phyloP scores from a whole-genome alignment of 2,888 invertebrate genomes.

The Epinotia ramella region DNA sequence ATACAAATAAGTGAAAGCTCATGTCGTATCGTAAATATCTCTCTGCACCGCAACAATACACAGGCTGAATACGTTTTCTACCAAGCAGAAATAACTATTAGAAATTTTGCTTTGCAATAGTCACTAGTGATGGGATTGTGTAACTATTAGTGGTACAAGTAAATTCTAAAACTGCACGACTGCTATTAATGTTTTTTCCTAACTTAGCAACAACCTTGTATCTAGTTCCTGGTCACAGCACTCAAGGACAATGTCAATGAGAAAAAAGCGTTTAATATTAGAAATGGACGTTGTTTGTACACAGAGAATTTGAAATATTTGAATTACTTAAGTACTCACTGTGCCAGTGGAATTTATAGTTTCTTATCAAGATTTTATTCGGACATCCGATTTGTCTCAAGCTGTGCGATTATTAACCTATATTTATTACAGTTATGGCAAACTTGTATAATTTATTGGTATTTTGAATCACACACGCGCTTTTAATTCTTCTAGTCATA shows the following conservation, averaged over 20 bases:
- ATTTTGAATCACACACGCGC: too few species aligned
- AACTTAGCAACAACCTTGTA: constrained; percentile 26
- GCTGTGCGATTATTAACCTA: neutral
- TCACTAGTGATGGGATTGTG: constrained; percentile 18
- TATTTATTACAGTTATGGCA: neutral
- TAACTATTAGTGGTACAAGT: constrained; percentile 18
- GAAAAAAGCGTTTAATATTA: neutral
- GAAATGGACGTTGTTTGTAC: neutral
- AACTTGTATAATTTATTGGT: neutral
- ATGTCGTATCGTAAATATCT: constrained; percentile 53
- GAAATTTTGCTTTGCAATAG: constrained; percentile 22
- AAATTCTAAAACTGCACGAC: constrained; percentile 33
- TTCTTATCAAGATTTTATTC: neutral
- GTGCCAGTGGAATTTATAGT: neutral
- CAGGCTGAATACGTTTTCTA: constrained; percentile 55
- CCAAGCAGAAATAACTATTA: constrained; percentile 16
- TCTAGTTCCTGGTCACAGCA: constrained; percentile 27
- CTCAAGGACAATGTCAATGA: constrained; percentile 25
- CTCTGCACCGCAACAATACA: constrained; percentile 50
- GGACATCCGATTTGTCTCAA: neutral
- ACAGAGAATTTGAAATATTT: neutral
- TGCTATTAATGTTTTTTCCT: constrained; percentile 17
- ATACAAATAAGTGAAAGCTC: constrained; percentile 62
- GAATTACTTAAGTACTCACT: neutral
- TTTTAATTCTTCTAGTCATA: too few species aligned